Percentiles rank a stretch among this genome's conserved stretches.
These are phyloP conservation scores for Cybosia mesomella DNA, from an alignment of 2,888 invertebrate species.

Conservation along the genomic window DNA sequence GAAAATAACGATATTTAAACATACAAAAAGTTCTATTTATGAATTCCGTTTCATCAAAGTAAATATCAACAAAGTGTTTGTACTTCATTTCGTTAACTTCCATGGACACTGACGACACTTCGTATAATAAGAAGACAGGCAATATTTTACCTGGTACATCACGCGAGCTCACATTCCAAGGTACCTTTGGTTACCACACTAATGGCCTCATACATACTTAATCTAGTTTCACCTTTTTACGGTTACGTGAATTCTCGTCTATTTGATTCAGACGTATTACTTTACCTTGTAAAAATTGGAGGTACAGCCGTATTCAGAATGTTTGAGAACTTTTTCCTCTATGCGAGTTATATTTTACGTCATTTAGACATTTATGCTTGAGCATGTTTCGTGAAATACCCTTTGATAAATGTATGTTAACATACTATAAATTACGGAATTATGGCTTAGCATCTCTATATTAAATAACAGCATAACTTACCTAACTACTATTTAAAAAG, in stretches of 20 bases:
- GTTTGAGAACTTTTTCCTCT: slow-evolving; percentile 11
- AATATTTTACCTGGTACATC: slow-evolving; percentile 33
- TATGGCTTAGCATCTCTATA: too few relatives aligned
- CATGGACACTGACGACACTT: slow-evolving; percentile 5
- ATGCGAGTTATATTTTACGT: slow-evolving; percentile 6
- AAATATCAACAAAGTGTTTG: background rate
- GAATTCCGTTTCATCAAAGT: background rate
- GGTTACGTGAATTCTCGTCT: slow-evolving; percentile 36
- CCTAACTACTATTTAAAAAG: too few relatives aligned
- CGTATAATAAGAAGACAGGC: slow-evolving; percentile 24
- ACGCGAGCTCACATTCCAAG: slow-evolving; percentile 29
- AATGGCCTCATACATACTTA: slow-evolving; percentile 63
- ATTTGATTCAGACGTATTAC: slow-evolving; percentile 31
- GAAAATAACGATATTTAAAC: background rate
- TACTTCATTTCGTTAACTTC: background rate
- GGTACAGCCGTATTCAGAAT: slow-evolving; percentile 20
- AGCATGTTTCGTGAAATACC: background rate
- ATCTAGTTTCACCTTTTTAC: slow-evolving; percentile 53
- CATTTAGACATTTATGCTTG: slow-evolving; percentile 1
- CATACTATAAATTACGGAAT: background rate
- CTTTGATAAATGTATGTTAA: background rate
- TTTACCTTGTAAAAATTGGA: slow-evolving; percentile 33
- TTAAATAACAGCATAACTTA: too few relatives aligned
- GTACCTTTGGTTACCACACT: slow-evolving; percentile 34
- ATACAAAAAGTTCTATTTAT: background rate